Conservation (phyloP, 1,140 invertebrate genomes). For the Amyelois transitella region DNA sequence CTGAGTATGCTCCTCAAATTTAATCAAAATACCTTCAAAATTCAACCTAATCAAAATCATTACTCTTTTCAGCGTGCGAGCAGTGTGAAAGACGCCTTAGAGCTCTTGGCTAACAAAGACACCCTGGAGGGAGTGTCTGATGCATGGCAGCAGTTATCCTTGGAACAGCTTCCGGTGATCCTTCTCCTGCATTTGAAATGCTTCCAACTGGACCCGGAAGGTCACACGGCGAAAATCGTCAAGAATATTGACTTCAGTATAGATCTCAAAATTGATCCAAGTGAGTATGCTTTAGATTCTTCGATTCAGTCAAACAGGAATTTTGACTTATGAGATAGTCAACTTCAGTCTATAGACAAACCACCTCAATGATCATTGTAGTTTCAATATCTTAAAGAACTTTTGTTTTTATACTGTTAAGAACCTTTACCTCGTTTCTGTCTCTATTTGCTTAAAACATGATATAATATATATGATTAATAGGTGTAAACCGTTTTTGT, state of each 20-base stretch:
- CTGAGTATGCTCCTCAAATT: constrained; percentile 21
- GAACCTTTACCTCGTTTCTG: too few relatives aligned
- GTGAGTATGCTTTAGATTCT: constrained; percentile 81
- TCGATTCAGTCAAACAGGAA: too few relatives aligned
- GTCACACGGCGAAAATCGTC: constrained; percentile 90
- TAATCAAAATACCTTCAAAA: constrained; percentile 1
- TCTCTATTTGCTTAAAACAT: too few relatives aligned
- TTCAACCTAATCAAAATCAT: background rate
- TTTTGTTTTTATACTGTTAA: too few relatives aligned
- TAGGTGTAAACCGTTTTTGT: too few relatives aligned
- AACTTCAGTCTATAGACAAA: background rate
- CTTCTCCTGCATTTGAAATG: constrained; percentile 91
- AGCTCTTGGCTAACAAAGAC: constrained; percentile 88
- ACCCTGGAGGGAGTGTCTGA: constrained; percentile 87
- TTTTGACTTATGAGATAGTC: constrained; percentile 11
- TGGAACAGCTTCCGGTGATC: constrained; percentile 91
- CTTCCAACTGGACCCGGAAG: constrained; percentile 89
- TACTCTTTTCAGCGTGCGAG: constrained; percentile 81
- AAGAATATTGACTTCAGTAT: constrained; percentile 92
- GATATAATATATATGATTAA: too few relatives aligned
- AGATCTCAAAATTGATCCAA: constrained; percentile 91
- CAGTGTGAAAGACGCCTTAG: constrained; percentile 89
- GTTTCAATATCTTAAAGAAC: too few relatives aligned
- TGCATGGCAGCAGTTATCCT: constrained; percentile 88
- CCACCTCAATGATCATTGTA: too few relatives aligned